phyloP scores from a whole-genome alignment of 1,140 invertebrate species.

The Lepidurus apus region DNA sequence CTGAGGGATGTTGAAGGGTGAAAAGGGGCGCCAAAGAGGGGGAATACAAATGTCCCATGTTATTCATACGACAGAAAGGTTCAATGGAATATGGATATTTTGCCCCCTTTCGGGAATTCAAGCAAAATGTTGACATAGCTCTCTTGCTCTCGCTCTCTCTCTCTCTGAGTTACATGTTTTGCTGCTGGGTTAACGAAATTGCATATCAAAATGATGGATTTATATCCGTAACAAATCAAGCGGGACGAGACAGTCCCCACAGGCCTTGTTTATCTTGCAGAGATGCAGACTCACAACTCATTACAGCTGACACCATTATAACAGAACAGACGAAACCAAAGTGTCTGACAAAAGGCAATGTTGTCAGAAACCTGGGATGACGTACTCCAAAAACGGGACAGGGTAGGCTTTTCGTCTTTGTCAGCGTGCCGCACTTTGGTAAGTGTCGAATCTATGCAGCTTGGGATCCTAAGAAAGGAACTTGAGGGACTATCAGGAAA shows the following conservation, averaged over 20 bases:
- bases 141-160: neutral
- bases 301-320: conserved; percentile 7
- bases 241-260: neutral
- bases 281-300: neutral
- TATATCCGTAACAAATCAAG: conserved; percentile 10
- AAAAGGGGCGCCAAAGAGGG: neutral
- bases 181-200: neutral
- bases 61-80: neutral
- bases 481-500: too few species aligned
- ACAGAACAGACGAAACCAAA: neutral
- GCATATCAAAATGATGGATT: conserved; percentile 19
- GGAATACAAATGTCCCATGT: conserved; percentile 4
- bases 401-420: too few species aligned
- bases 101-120: neutral
- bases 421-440: too few species aligned
- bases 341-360: neutral
- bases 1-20: neutral
- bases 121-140: conserved; percentile 11
- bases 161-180: neutral
- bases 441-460: too few species aligned
- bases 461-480: too few species aligned
- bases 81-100: conserved; percentile 19
- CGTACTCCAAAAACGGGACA: too few species aligned
- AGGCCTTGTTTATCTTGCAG: neutral
- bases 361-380: too few species aligned